A percentile compares a stretch with the other conserved stretches of the same genome.
phyloP scores from a whole-genome alignment of 2,797 vertebrate genomes.

The Crax fasciolata region DNA sequence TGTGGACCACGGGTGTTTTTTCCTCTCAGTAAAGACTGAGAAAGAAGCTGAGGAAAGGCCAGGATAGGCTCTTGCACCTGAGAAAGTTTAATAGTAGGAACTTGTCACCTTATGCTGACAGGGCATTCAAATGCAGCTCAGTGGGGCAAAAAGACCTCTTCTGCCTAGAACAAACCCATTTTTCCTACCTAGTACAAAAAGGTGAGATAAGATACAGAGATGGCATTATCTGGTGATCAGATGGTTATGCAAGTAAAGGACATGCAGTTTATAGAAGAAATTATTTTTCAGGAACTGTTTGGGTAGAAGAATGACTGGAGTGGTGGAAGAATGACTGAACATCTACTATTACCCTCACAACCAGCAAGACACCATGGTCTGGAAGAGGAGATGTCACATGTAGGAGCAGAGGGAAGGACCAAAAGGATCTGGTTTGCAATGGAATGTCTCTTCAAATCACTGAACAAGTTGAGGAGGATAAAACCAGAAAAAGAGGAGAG shows the following conservation, averaged over 20 bases:
- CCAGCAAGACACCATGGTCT: neutral
- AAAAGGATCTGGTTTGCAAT: neutral
- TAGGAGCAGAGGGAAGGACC: neutral
- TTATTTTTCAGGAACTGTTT: neutral
- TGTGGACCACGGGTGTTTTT: neutral
- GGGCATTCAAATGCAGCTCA: neutral
- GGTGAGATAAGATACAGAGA: neutral
- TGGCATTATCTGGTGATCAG: neutral
- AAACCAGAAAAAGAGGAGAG: neutral
- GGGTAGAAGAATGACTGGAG: neutral
- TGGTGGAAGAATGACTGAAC: neutral
- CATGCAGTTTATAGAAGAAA: neutral
- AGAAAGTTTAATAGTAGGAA: neutral
- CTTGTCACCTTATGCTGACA: fast-evolving
- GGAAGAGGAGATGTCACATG: neutral
- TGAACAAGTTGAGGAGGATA: neutral
- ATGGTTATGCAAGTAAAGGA: neutral
- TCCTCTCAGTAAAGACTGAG: neutral
- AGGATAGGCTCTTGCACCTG: neutral
- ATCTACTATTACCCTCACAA: neutral
- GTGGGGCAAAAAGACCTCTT: neutral
- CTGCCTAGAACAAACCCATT: neutral
- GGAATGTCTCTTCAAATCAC: neutral
- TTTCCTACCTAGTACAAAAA: neutral
- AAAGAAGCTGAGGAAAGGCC: neutral